Conservation (phyloP, 2,113 vertebrate genomes). For the Zootoca vivipara region DNA sequence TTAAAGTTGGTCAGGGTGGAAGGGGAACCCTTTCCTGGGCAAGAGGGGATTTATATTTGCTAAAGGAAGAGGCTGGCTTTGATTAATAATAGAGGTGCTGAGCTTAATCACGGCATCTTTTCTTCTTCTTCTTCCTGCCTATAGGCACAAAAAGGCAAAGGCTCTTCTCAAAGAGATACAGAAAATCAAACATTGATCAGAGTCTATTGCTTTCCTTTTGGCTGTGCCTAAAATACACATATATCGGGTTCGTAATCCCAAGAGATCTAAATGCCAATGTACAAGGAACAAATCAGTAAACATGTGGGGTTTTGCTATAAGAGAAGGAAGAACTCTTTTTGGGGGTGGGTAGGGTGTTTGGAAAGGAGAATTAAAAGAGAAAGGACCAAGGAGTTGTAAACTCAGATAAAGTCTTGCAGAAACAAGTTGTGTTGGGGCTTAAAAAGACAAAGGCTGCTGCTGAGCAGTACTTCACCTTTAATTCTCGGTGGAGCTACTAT, state of each 20-base stretch:
- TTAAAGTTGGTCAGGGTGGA: not conserved
- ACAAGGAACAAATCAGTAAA: not conserved
- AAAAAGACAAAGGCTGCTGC: too few relatives aligned
- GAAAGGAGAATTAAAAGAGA: too few relatives aligned
- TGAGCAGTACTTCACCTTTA: too few relatives aligned
- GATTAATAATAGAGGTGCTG: constrained; percentile 8
- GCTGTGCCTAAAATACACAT: not conserved
- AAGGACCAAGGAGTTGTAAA: too few relatives aligned
- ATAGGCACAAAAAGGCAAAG: not conserved
- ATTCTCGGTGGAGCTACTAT: too few relatives aligned
- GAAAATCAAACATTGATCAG: constrained; percentile 35
- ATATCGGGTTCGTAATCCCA: constrained; percentile 21
- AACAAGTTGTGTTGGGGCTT: too few relatives aligned
- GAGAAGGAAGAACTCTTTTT: too few relatives aligned
- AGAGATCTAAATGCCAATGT: not conserved
- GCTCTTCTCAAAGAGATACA: constrained; percentile 31
- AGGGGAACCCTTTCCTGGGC: not conserved
- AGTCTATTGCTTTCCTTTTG: constrained; percentile 30
- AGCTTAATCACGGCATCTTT: constrained; percentile 3
- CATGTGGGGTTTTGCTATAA: too few relatives aligned
- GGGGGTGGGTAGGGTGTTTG: too few relatives aligned
- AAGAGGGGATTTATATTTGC: not conserved
- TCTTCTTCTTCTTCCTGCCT: constrained; percentile 23
- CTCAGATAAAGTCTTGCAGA: too few relatives aligned
- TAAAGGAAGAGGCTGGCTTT: constrained; percentile 5